phyloP scores from a whole-genome alignment of 2,888 invertebrate genomes.

The Dastarcus helophoroides region DNA sequence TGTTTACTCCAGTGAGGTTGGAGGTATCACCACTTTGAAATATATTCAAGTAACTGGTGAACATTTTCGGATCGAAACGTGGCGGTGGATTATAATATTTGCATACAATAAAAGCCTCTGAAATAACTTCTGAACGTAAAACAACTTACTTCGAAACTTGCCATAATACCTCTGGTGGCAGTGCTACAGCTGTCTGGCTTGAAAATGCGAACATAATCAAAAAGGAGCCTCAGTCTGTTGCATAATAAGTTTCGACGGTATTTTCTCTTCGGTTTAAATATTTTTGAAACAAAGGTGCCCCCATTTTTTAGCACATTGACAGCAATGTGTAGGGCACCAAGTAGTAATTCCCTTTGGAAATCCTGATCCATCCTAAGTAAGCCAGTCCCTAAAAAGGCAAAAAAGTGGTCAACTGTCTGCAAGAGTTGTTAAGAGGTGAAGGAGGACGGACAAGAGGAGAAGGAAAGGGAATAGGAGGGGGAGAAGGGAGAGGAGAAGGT shows the following conservation, averaged over 20 bases:
- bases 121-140: constrained; percentile 11
- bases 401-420: neutral
- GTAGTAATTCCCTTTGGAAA: constrained; percentile 88
- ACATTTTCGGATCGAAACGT: constrained; percentile 77
- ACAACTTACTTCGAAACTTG: no score
- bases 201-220: constrained; percentile 78
- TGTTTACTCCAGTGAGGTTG: constrained; percentile 61
- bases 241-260: constrained; percentile 78
- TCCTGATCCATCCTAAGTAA: constrained; percentile 97
- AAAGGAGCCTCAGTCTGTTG: constrained; percentile 83
- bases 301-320: constrained; percentile 78
- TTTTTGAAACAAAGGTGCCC: constrained; percentile 95
- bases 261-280: constrained; percentile 91
- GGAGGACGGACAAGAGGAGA: no score
- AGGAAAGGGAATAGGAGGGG: no score
- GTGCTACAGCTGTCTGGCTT: constrained; percentile 94
- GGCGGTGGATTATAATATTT: constrained; percentile 72
- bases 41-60: constrained; percentile 76
- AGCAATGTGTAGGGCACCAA: constrained; percentile 93
- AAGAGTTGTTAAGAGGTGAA: no score
- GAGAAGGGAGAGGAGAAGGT: no score
- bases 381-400: constrained; percentile 69
- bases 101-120: constrained; percentile 92
- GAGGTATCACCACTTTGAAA: constrained; percentile 62
- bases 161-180: constrained; percentile 74